Base-by-base conservation (phyloP, 2,797 vertebrate species). In the Nasua narica region DNA sequence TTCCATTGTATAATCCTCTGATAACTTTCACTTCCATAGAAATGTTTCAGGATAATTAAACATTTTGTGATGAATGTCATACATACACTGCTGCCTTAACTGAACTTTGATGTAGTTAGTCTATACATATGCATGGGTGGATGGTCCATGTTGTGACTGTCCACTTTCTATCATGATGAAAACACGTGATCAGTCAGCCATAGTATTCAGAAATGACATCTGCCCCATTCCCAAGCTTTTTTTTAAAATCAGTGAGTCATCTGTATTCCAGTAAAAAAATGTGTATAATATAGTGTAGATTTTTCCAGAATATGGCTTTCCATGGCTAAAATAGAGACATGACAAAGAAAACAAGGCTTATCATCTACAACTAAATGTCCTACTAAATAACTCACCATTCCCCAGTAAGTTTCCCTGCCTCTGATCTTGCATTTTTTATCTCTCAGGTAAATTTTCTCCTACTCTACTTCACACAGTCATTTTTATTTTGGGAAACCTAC, bases 31-130 rank as follows among this genome's bases (percentile, higher is more conserved):
- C 43, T 96, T 96, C 97, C 96, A 89, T 98, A 87, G 62, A 93
- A 98, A 95, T 29, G 13, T 97, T 97, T 96, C 76, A 94, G 78
- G 76, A 88, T 98, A 98, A 98, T 97, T 97, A 97, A 98, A 97
- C 94, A 25, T 25, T 96, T 93, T 97, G 43, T 96, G 95, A 97
- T 97, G 96, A 97, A 97, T 91, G 78, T 92, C 98, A 98, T 92
- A 79, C 98, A 98, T 92, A 79, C 87, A 94, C 54, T 76, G 93
- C 72, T 95, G 91, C 93, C 95, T 97, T 98, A 78, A 46, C 83
- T 98, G 83, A 72, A 97, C 78, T 96, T 91, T 93, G 62, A 32
- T 97, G 78, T 96, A 97, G 97, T 98, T 98, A 97, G 84, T 98
- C 87, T 86, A 58, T 67, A 3, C 48, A 11, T 87, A 93, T 84